These are phyloP conservation scores for Rhopilema esculentum DNA, from an alignment of 30 jellyfish, hydroid and myxozoan species.

Conservation along the genomic window DNA sequence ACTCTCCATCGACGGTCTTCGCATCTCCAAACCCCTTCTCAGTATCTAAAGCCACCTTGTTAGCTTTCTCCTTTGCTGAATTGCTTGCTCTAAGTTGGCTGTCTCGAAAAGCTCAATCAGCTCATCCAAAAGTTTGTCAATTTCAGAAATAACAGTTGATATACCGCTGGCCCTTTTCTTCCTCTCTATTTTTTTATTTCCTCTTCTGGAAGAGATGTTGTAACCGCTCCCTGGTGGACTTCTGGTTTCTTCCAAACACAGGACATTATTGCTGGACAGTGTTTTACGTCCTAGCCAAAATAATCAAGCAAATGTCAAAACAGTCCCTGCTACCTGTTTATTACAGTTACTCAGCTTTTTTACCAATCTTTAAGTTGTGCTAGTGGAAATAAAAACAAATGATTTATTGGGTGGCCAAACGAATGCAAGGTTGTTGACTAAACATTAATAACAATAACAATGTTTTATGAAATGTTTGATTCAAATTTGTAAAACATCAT, in stretches of 20 bases:
- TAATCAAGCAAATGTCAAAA: too few relatives aligned
- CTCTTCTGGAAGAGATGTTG: background rate
- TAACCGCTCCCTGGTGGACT: slow-evolving; percentile 12
- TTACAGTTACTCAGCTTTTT: too few relatives aligned
- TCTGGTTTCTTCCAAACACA: background rate
- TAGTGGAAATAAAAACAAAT: too few relatives aligned
- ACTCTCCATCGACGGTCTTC: slow-evolving; percentile 8
- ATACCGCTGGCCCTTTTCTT: slow-evolving; percentile 34
- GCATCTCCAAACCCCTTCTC: slow-evolving; percentile 13
- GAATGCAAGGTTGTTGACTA: too few relatives aligned
- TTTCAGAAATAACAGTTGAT: background rate
- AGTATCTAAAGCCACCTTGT: background rate
- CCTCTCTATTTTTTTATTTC: slow-evolving; percentile 12
- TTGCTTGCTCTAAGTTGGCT: background rate
- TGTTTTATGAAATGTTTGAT: too few relatives aligned
- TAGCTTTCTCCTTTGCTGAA: background rate
- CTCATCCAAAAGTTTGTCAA: slow-evolving; percentile 8
- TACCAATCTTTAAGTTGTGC: too few relatives aligned
- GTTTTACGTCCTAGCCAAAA: too few relatives aligned
- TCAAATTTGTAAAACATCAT: too few relatives aligned
- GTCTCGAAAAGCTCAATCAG: background rate
- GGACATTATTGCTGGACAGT: too few relatives aligned
- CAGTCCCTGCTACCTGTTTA: too few relatives aligned
- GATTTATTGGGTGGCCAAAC: too few relatives aligned
- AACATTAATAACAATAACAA: too few relatives aligned